Evolutionary conservation across 2,888 invertebrate genomes (phyloP).

Genomic region (Plebejus melissa): DNA sequence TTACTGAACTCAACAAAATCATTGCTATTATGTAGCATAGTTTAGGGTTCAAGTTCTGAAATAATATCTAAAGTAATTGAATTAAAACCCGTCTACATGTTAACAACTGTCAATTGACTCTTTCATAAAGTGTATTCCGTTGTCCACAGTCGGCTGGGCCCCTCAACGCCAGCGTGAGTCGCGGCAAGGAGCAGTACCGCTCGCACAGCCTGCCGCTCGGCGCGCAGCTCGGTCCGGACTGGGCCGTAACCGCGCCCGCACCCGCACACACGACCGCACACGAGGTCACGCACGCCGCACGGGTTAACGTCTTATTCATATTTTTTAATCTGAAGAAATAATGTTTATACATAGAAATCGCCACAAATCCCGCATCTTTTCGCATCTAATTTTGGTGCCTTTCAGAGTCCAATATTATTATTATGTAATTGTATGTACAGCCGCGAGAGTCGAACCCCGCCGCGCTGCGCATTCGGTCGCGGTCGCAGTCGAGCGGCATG

Average conservation of each 20-base stretch:
- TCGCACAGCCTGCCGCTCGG: conserved; percentile 82
- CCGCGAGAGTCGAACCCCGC: conserved; percentile 54
- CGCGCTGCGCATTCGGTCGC: conserved; percentile 60
- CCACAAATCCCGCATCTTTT: too few species aligned
- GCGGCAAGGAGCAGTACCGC: conserved; percentile 76
- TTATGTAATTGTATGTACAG: conserved; percentile 41
- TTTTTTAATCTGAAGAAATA: not conserved
- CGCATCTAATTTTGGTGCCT: too few species aligned
- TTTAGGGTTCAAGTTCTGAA: too few species aligned
- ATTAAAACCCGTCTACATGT: too few species aligned
- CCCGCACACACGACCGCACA: conserved; percentile 42
- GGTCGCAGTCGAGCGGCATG: conserved; percentile 67
- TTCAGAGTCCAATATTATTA: not conserved
- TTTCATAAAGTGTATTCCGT: not conserved
- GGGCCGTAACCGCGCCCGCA: conserved; percentile 54
- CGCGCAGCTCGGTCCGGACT: conserved; percentile 72
- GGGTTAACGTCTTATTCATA: conserved; percentile 31
- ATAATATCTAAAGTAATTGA: too few species aligned
- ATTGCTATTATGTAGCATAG: too few species aligned
- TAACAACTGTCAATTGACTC: not conserved
- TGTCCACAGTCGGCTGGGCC: conserved; percentile 37
- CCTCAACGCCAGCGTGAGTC: conserved; percentile 34
- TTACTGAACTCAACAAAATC: not conserved
- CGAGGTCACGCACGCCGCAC: conserved; percentile 63
- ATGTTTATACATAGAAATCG: too few species aligned